Conservation (phyloP, 2,888 invertebrate genomes). For the Peribatodes rhomboidaria region DNA sequence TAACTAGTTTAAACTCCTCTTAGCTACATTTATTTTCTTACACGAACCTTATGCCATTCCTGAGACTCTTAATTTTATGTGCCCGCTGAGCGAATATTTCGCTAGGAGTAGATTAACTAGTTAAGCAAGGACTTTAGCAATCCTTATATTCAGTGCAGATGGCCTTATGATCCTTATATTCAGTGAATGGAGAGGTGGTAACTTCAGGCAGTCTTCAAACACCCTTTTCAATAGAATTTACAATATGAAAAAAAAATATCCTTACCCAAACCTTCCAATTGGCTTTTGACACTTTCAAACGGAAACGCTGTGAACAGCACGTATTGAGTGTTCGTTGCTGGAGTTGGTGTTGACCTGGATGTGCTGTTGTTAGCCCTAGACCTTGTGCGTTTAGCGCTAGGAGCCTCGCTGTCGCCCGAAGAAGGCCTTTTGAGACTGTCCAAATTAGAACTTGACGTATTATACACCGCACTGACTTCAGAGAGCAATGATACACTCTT, state of each 20-base stretch:
- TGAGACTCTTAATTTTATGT: too few relatives aligned
- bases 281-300: conserved; percentile 63
- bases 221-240: too few relatives aligned
- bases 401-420: conserved; percentile 51
- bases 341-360: conserved; percentile 59
- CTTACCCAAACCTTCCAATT: conserved; percentile 74
- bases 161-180: too few relatives aligned
- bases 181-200: too few relatives aligned
- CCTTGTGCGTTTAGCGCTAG: conserved; percentile 62
- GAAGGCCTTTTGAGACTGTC: conserved; percentile 66
- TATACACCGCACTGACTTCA: conserved; percentile 71
- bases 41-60: too few relatives aligned
- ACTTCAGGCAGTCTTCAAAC: too few relatives aligned
- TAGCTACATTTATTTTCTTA: too few relatives aligned
- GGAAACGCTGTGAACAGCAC: conserved; percentile 78
- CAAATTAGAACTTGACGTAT: conserved; percentile 59
- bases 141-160: too few relatives aligned
- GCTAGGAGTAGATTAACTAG: too few relatives aligned
- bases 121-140: too few relatives aligned
- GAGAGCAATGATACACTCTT: conserved; percentile 43
- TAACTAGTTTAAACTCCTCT: too few relatives aligned
- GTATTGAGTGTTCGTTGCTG: conserved; percentile 58
- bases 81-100: too few relatives aligned
- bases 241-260: background rate
- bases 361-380: conserved; percentile 46